Evolutionary conservation across 2,888 invertebrate genomes (phyloP).

Genomic region (Dryomyza anilis): DNA sequence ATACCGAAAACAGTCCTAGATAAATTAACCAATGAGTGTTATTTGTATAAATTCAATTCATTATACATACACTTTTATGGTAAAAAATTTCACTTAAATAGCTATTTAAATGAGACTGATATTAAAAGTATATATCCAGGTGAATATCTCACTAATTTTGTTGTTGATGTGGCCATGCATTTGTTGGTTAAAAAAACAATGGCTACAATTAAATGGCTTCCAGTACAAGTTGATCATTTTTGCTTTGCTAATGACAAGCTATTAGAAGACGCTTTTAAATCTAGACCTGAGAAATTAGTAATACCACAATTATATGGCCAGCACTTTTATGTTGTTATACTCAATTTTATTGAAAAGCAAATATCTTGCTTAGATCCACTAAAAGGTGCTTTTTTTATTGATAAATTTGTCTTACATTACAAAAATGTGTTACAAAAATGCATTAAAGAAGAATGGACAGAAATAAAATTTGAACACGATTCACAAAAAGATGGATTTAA

Average conservation of each 20-base stretch:
- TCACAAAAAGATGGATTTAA: background rate
- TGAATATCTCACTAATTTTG: background rate
- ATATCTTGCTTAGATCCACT: background rate
- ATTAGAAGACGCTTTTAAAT: background rate
- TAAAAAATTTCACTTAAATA: background rate
- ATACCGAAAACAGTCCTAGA: background rate
- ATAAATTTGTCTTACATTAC: background rate
- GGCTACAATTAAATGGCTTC: background rate
- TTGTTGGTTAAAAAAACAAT: background rate
- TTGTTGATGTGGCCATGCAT: slow-evolving; percentile 2
- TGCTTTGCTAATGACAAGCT: background rate
- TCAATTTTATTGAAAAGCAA: background rate
- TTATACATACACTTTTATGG: slow-evolving; percentile 2
- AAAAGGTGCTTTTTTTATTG: background rate
- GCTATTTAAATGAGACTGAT: background rate
- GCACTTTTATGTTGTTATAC: background rate
- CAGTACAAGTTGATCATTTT: background rate
- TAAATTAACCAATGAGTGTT: background rate
- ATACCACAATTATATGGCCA: background rate
- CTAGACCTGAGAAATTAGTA: background rate
- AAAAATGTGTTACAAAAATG: background rate
- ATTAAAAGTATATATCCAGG: background rate
- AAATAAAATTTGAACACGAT: background rate
- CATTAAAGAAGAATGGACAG: background rate
- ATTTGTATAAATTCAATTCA: background rate